These are phyloP conservation scores for Babylonia areolata DNA, from an alignment of 1,140 invertebrate genomes.

Conservation along the genomic window DNA sequence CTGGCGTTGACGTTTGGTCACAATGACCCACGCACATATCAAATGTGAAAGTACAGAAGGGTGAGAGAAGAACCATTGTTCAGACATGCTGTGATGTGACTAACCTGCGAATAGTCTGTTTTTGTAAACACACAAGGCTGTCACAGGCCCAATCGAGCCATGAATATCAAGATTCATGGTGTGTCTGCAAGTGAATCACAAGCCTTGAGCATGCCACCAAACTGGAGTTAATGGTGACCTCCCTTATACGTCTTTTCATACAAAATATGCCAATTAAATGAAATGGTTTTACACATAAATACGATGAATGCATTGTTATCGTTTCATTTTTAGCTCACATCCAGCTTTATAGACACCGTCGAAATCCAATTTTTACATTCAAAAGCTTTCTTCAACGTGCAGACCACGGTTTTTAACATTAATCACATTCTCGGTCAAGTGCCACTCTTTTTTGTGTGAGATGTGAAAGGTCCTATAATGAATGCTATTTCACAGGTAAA, in stretches of 20 bases:
- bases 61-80: too few relatives aligned
- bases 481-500: constrained; percentile 23
- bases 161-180: neutral
- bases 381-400: too few relatives aligned
- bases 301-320: too few relatives aligned
- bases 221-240: neutral
- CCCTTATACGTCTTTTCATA: neutral
- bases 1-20: too few relatives aligned
- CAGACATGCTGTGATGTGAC: neutral
- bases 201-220: too few relatives aligned
- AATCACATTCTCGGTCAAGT: neutral
- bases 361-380: too few relatives aligned
- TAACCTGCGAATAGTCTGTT: constrained; percentile 54
- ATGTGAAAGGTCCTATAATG: neutral
- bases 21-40: too few relatives aligned
- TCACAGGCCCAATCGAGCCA: constrained; percentile 51
- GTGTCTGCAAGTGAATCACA: too few relatives aligned
- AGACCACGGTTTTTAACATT: constrained; percentile 7
- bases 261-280: neutral
- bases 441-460: constrained; percentile 14
- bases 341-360: too few relatives aligned
- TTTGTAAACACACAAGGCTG: constrained; percentile 47
- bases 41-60: too few relatives aligned
- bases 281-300: too few relatives aligned
- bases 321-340: too few relatives aligned